phyloP scores from a whole-genome alignment of 2,797 vertebrate species.

The Sebastes glaucus region DNA sequence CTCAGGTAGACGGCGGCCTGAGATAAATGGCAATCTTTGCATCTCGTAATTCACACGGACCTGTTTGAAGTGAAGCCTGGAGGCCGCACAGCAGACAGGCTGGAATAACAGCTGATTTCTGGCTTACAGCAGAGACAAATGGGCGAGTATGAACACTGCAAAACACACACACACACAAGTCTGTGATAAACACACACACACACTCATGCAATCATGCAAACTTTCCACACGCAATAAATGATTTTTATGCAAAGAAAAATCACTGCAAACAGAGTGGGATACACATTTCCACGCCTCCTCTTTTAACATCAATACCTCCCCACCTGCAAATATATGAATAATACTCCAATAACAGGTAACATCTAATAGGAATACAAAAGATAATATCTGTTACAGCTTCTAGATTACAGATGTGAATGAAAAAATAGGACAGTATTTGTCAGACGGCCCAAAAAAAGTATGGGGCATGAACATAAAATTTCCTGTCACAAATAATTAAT shows the following conservation, averaged over 20 bases:
- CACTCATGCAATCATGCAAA: constrained; percentile 32
- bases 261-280: constrained; percentile 8
- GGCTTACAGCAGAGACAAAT: constrained; percentile 13
- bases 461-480: neutral
- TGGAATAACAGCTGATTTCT: constrained; percentile 36
- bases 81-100: constrained; percentile 34
- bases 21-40: constrained; percentile 55
- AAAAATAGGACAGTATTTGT: neutral
- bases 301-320: neutral
- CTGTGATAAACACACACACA: neutral
- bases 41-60: constrained; percentile 45
- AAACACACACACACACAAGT: constrained; percentile 1
- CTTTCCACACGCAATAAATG: neutral
- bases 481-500: neutral
- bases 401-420: neutral
- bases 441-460: neutral
- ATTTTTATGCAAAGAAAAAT: constrained; percentile 25
- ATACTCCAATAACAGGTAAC: neutral
- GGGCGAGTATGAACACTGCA: neutral
- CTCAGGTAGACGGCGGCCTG: neutral
- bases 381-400: neutral
- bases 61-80: constrained; percentile 48
- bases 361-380: constrained; percentile 4
- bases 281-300: neutral
- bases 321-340: neutral